Evolutionary conservation across 2,113 vertebrate genomes (phyloP), one percentile per base, ranked within the genome.

Genomic region (Corvus moneduloides): DNA sequence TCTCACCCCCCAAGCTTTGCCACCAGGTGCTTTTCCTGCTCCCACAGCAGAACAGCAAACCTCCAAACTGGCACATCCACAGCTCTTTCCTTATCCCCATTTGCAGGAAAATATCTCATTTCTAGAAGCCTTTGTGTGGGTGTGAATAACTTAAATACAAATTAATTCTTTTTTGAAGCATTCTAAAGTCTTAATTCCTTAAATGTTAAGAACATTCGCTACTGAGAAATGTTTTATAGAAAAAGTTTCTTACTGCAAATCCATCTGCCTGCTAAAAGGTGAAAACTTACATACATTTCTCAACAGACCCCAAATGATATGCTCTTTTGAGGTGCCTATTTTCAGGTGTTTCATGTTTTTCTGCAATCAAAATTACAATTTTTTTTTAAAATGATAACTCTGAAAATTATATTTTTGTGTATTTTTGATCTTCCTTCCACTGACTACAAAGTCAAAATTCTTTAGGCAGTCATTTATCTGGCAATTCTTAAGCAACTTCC

Each of bases 181-280:
- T 49, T 93, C n/a, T 75, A 72, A 95, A 69, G 49, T 76, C 61
- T 69, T 76, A 81, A 95, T 82, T 94, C 89, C 84, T 82, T 41
- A 44, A 84, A 64, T 16, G 56, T 41, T 89, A 75, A 89, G 93
- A 84, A 43, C 56, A 58, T 87, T 93, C 79, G 51, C 77, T 68
- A 17, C 69, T 78, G 82, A 82, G 62, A 92, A 90, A 84, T 37
- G 16, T 33, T 83, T 80, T 67, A 63, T 24, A 78, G 63, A 71
- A 73, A 66, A 94, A 55, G 27, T 89, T 90, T 91, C 41, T 90
- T 75, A 37, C n/a, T 87, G 68, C 22, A 89, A 94, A 93, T 81
- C 39, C 56, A 41, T 71, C 54, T 90, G 44, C 14, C 51, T 90
- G 55, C 68, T 92, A 84, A 84, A 78, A 94, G 64, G 44, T 94